These are phyloP conservation scores for Microtus richardsoni DNA, from an alignment of 2,113 vertebrate genomes.

Conservation along the genomic window DNA sequence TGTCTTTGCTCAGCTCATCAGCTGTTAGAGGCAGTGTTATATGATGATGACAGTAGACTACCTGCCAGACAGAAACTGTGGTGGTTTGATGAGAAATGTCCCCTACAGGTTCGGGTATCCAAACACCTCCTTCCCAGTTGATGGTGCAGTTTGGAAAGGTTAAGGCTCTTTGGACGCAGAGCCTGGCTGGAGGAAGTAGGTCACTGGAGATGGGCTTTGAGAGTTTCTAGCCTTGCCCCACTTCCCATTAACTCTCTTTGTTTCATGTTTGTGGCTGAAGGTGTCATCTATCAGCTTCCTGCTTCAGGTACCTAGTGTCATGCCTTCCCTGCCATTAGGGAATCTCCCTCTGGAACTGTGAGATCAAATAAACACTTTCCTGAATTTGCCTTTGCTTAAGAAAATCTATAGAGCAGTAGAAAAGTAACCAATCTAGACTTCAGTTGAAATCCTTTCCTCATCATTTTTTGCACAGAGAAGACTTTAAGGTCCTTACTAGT, in stretches of 20 bases:
- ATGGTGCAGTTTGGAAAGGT: neutral
- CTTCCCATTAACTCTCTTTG: neutral
- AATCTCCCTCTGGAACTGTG: neutral
- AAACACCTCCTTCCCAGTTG: neutral
- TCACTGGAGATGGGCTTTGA: neutral
- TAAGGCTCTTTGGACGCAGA: neutral
- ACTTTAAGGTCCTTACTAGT: neutral
- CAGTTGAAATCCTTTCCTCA: conserved; percentile 12
- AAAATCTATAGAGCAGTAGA: neutral
- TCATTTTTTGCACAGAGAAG: neutral
- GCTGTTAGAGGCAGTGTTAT: neutral
- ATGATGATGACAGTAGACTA: neutral
- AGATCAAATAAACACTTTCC: neutral
- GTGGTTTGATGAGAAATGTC: neutral
- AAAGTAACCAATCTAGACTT: neutral
- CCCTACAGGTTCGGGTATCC: neutral
- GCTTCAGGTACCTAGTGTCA: neutral
- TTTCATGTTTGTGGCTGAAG: neutral
- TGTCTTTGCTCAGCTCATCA: neutral
- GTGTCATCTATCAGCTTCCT: neutral
- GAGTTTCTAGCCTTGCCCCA: neutral
- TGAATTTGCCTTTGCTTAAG: neutral
- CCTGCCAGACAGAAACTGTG: neutral
- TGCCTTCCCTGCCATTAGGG: neutral
- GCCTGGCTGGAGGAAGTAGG: neutral